Conservation (phyloP, 2,888 invertebrate species). For the Capitulum mitella region DNA sequence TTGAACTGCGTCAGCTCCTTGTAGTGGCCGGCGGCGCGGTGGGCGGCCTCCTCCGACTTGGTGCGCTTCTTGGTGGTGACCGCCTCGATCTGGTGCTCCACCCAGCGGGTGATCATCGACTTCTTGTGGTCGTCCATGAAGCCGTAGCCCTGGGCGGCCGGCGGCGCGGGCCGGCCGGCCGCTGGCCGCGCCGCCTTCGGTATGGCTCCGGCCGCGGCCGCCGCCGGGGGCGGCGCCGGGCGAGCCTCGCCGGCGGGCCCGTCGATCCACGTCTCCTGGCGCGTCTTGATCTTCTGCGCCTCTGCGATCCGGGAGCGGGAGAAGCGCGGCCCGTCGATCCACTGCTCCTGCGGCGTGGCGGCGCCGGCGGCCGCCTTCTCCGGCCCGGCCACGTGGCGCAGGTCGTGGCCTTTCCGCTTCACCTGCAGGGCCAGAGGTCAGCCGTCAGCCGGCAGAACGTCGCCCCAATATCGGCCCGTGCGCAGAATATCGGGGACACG, state of each 20-base stretch:
- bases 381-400: slow-evolving; percentile 19
- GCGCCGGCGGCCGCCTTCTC: slow-evolving; percentile 19
- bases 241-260: slow-evolving; percentile 69
- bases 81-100: slow-evolving; percentile 75
- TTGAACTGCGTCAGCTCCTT: slow-evolving; percentile 59
- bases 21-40: slow-evolving; percentile 46
- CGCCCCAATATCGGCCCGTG: too few species aligned
- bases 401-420: slow-evolving; percentile 16
- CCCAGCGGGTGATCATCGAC: slow-evolving; percentile 88
- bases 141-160: slow-evolving; percentile 56
- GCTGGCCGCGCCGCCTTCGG: slow-evolving; percentile 44
- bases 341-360: slow-evolving; percentile 64
- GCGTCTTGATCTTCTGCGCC: slow-evolving; percentile 56
- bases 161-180: slow-evolving; percentile 28
- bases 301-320: slow-evolving; percentile 48
- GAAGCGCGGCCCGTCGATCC: slow-evolving; percentile 93
- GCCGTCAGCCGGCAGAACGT: slow-evolving; percentile 37
- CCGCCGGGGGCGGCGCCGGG: slow-evolving; percentile 43
- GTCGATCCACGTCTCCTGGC: slow-evolving; percentile 92
- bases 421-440: slow-evolving; percentile 30
- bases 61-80: slow-evolving; percentile 34
- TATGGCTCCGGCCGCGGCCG: slow-evolving; percentile 39
- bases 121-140: slow-evolving; percentile 90
- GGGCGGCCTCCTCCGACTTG: slow-evolving; percentile 47
- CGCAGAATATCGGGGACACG: too few species aligned